Conservation (phyloP, 1,140 invertebrate species). For the Mycetomoellerius zeteki region DNA sequence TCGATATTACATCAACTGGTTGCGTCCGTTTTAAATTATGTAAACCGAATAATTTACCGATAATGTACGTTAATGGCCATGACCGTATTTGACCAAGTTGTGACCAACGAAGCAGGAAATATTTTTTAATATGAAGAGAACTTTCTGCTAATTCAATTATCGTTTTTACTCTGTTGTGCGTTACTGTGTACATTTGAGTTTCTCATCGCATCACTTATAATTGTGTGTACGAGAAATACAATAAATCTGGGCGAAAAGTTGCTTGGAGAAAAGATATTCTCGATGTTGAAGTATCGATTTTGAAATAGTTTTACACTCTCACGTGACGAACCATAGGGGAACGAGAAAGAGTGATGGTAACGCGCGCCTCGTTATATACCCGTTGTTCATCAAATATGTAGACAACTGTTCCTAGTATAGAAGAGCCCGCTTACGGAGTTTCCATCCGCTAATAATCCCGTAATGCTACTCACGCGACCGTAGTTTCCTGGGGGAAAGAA, state of each 20-base stretch:
- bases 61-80: constrained; percentile 43
- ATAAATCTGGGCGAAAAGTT: not conserved
- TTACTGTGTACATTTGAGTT: not conserved
- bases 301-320: constrained; percentile 73
- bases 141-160: not conserved
- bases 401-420: constrained; percentile 72
- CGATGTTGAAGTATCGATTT: constrained; percentile 79
- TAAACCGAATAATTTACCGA: constrained; percentile 28
- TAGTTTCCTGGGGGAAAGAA: constrained; percentile 69
- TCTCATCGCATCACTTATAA: not conserved
- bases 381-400: constrained; percentile 78
- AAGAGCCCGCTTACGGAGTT: constrained; percentile 60
- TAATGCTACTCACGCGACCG: constrained; percentile 51
- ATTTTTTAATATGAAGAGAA: not conserved
- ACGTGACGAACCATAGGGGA: constrained; percentile 64
- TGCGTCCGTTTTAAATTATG: constrained; percentile 46
- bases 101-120: not conserved
- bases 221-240: not conserved
- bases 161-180: not conserved
- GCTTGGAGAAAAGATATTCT: not conserved
- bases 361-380: constrained; percentile 65
- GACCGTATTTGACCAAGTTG: not conserved
- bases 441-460: constrained; percentile 61
- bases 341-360: constrained; percentile 73
- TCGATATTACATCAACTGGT: constrained; percentile 15